These are phyloP conservation scores for Gopherus evgoodei DNA, from an alignment of 2,113 vertebrate species.

Conservation along the genomic window DNA sequence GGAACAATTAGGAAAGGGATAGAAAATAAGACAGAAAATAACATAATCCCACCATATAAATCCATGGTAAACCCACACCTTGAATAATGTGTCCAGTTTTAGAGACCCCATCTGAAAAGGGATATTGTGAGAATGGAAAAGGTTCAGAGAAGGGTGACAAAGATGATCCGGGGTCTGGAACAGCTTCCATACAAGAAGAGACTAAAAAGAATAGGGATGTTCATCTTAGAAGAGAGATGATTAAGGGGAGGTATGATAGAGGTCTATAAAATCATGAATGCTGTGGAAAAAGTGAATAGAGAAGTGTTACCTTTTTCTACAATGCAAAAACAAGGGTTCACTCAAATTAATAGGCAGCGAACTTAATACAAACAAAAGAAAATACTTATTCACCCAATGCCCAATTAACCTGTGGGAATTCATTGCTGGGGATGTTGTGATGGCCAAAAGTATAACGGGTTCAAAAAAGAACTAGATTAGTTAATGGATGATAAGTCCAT, in stretches of 20 bases:
- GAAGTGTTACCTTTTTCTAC: neutral
- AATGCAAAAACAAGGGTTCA: neutral
- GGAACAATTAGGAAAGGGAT: neutral
- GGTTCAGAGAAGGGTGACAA: neutral
- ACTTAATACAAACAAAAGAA: neutral
- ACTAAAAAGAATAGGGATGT: neutral
- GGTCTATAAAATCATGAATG: neutral
- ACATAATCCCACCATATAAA: neutral
- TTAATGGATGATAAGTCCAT: neutral
- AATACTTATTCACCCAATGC: neutral
- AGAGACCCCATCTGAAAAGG: neutral
- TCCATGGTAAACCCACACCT: neutral
- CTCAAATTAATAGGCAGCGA: neutral
- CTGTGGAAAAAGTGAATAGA: neutral
- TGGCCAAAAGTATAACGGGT: neutral
- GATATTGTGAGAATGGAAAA: neutral
- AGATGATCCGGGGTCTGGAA: neutral
- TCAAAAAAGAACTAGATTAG: no score
- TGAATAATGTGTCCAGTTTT: neutral
- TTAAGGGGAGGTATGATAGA: neutral
- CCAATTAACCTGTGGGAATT: neutral
- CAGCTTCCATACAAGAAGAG: neutral
- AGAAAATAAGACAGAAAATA: neutral
- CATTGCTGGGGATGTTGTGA: neutral
- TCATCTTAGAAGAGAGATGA: neutral